A percentile compares a stretch with the other conserved stretches of the same genome.
phyloP scores from a whole-genome alignment of 2,888 invertebrate genomes.

The Metacarcinus magister region DNA sequence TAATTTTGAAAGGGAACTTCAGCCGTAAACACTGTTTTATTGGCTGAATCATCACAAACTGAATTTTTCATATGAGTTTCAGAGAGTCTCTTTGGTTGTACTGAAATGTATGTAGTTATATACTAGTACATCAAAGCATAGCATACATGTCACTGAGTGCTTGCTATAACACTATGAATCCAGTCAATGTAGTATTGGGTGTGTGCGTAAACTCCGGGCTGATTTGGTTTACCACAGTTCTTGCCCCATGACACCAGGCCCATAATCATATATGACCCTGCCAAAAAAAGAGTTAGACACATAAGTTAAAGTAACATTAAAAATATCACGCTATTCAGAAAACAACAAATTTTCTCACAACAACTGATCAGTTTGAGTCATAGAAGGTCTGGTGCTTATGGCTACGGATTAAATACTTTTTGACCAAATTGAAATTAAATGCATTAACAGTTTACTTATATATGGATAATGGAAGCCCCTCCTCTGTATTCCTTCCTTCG shows the following conservation, averaged over 20 bases:
- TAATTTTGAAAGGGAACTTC: neutral
- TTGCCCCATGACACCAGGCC: slow-evolving; percentile 82
- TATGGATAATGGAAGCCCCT: neutral
- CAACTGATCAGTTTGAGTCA: neutral
- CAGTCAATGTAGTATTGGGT: slow-evolving; percentile 80
- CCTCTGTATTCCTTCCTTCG: neutral
- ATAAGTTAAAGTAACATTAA: no score
- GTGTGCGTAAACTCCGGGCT: slow-evolving; percentile 80
- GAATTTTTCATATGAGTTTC: neutral
- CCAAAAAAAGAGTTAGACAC: neutral
- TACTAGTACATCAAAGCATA: neutral
- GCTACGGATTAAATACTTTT: no score
- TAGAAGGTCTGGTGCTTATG: no score
- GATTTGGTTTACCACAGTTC: slow-evolving; percentile 73
- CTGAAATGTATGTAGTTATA: neutral
- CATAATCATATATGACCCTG: slow-evolving; percentile 77
- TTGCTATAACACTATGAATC: slow-evolving; percentile 67
- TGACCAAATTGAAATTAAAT: neutral
- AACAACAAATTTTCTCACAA: neutral
- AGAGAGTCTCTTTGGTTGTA: neutral
- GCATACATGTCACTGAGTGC: neutral
- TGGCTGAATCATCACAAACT: neutral
- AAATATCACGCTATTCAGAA: neutral
- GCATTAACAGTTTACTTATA: neutral
- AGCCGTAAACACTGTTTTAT: neutral